These are phyloP conservation scores for Anthoscopus minutus DNA, from an alignment of 2,113 vertebrate species.

Conservation along the genomic window DNA sequence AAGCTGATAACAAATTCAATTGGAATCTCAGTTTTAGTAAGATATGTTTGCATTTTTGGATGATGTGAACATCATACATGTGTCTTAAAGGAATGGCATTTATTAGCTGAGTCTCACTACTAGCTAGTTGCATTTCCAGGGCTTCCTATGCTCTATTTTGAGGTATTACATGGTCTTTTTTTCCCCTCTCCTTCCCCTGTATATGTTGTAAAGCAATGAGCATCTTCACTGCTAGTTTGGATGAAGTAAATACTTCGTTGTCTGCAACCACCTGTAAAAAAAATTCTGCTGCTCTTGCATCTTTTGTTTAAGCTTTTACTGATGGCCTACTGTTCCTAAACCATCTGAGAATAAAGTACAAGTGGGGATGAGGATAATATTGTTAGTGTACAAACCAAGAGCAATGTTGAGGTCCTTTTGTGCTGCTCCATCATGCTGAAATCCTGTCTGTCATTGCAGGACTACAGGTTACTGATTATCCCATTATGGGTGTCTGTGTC, in stretches of 20 bases:
- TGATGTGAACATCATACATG: background rate
- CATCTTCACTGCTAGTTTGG: background rate
- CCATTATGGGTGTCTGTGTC: background rate
- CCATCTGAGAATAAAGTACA: background rate
- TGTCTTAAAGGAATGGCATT: background rate
- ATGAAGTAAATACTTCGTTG: background rate
- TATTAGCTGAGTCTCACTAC: background rate
- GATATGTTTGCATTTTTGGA: background rate
- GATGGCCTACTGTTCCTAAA: background rate
- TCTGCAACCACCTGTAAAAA: background rate
- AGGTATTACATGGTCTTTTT: background rate
- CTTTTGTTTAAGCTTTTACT: background rate
- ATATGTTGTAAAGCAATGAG: background rate
- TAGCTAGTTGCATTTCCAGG: background rate
- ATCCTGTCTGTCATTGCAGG: background rate
- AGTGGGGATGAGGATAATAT: background rate
- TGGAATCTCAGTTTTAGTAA: background rate
- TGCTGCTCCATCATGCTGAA: background rate
- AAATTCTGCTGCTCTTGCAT: background rate
- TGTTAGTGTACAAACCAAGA: background rate
- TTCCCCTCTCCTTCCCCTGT: rapidly evolving
- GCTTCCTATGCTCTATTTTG: background rate
- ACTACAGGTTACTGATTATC: background rate
- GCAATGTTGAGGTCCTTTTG: rapidly evolving
- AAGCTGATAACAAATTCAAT: background rate